A percentile compares a stretch with the other conserved stretches of the same genome.
Conservation (phyloP, 2,888 invertebrate species). For the Aelia acuminata region DNA sequence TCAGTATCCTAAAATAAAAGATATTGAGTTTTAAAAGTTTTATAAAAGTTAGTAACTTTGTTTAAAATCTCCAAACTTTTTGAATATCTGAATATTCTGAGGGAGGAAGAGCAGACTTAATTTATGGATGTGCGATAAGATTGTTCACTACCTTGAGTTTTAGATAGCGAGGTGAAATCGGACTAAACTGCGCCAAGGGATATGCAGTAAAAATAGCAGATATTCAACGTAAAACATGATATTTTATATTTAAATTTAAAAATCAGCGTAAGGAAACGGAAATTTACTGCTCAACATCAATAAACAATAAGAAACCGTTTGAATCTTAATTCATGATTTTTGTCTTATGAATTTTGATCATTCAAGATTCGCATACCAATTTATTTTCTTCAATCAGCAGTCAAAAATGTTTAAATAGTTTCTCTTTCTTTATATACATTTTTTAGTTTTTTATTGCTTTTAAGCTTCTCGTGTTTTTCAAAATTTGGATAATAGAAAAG, state of each 20-base stretch:
- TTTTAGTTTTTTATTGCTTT: no score
- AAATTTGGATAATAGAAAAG: no score
- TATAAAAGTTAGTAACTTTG: not conserved
- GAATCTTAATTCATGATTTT: not conserved
- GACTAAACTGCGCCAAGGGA: not conserved
- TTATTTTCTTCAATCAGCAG: no score
- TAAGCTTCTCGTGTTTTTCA: no score
- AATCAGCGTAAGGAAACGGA: not conserved
- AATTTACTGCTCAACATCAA: not conserved
- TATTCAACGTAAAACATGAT: not conserved
- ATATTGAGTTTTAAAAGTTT: not conserved
- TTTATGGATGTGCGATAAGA: not conserved
- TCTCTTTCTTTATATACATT: no score
- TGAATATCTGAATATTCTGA: not conserved
- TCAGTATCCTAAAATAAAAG: no score
- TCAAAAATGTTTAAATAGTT: no score
- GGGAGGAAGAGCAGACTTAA: no score
- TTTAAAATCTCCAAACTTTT: not conserved
- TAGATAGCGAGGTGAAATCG: not conserved
- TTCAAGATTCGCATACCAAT: not conserved
- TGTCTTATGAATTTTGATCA: no score
- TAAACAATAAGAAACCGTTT: not conserved
- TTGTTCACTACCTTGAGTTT: not conserved
- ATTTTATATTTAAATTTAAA: not conserved
- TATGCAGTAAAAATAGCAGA: not conserved